phyloP scores from a whole-genome alignment of 2,888 invertebrate genomes.

The Pemphredon lugubris region DNA sequence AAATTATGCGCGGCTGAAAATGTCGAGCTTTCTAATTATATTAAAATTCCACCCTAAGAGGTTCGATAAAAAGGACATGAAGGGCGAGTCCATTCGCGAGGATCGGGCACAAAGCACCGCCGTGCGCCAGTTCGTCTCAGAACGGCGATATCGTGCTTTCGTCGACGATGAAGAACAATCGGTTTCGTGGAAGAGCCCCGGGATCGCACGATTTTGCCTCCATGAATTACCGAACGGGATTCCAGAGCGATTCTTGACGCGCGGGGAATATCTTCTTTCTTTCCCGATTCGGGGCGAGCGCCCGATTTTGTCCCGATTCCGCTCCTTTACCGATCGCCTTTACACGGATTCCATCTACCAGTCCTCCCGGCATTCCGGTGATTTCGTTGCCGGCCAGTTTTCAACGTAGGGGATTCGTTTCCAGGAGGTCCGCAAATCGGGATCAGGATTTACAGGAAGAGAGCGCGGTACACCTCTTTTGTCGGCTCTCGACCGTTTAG shows the following conservation, averaged over 20 bases:
- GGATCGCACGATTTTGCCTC: constrained; percentile 53
- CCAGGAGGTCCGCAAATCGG: constrained; percentile 11
- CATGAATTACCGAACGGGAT: constrained; percentile 61
- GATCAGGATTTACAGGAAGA: constrained; percentile 10
- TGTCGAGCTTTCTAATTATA: background rate
- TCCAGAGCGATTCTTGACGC: constrained; percentile 56
- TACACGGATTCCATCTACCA: constrained; percentile 37
- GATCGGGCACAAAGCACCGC: no score
- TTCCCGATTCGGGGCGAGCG: constrained; percentile 2
- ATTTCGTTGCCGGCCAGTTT: constrained; percentile 34
- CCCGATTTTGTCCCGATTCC: constrained; percentile 57
- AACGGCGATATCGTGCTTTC: constrained; percentile 18
- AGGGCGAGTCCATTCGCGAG: background rate
- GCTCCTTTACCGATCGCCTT: constrained; percentile 31
- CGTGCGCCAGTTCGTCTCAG: background rate
- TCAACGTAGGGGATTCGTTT: constrained; percentile 38
- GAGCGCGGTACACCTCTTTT: constrained; percentile 1
- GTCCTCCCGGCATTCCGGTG: constrained; percentile 32
- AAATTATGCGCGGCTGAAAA: background rate
- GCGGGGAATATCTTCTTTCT: constrained; percentile 57
- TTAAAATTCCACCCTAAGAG: background rate
- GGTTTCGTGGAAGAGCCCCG: constrained; percentile 49
- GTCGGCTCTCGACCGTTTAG: no score
- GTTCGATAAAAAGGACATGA: background rate
- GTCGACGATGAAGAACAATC: constrained; percentile 9